A percentile compares a stretch with the other conserved stretches of the same genome.
Evolutionary conservation across 2,113 vertebrate genomes (phyloP).

Genomic region (Phasianus colchicus): DNA sequence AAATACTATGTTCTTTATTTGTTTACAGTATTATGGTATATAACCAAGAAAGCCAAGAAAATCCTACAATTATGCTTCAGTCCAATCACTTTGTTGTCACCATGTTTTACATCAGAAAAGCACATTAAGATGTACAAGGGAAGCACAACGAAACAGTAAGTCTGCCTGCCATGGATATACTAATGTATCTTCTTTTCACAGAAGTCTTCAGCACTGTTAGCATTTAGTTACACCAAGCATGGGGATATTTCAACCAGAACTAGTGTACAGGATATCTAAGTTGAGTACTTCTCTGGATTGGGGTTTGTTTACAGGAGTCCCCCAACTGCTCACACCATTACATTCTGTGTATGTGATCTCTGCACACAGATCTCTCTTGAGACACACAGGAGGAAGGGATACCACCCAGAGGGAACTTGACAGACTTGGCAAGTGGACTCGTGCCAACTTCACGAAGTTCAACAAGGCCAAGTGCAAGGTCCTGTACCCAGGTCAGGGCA

Average conservation of each 20-base stretch:
- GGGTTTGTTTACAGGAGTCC: not conserved
- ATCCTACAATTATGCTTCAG: not conserved
- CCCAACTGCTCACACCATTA: not conserved
- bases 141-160: not conserved
- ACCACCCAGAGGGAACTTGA: not conserved
- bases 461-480: not conserved
- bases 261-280: not conserved
- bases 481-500: not conserved
- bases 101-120: not conserved
- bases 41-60: not conserved
- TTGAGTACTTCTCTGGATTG: not conserved
- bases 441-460: not conserved
- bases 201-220: not conserved
- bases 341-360: fast-evolving
- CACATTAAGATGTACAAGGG: fast-evolving
- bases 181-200: not conserved
- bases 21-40: not conserved
- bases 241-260: not conserved
- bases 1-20: not conserved
- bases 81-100: not conserved
- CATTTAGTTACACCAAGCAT: fast-evolving
- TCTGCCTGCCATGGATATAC: fast-evolving
- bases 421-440: no score
- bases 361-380: not conserved
- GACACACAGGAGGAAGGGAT: not conserved